These are phyloP conservation scores for Stenotaenia linearis DNA, from an alignment of 2,888 invertebrate genomes.

Conservation along the genomic window DNA sequence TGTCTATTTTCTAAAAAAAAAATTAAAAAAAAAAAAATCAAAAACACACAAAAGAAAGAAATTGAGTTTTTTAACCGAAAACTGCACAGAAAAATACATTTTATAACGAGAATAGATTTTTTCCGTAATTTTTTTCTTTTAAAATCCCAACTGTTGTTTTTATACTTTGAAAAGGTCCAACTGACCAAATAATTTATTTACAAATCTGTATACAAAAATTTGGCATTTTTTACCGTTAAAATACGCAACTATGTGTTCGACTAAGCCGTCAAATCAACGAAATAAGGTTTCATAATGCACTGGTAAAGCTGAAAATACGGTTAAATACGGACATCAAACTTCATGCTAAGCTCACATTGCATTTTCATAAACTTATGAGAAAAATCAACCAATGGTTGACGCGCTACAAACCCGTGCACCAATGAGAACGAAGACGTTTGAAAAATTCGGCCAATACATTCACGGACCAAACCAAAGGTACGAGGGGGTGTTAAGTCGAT, in stretches of 20 bases:
- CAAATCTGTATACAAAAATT: background rate
- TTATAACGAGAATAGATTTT: background rate
- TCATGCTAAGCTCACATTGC: background rate
- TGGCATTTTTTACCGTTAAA: background rate
- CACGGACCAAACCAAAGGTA: no score
- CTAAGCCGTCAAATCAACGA: background rate
- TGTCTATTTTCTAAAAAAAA: no score
- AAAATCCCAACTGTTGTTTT: background rate
- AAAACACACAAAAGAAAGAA: no score
- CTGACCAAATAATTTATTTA: slow-evolving; percentile 10
- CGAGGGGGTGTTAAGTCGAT: background rate
- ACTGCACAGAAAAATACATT: no score
- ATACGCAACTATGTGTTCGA: background rate
- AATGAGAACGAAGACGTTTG: background rate
- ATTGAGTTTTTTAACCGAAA: no score
- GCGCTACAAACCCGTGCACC: background rate
- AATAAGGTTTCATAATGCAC: no score
- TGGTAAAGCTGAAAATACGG: no score
- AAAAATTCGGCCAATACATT: no score
- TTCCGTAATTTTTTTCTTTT: background rate
- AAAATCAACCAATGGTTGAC: background rate
- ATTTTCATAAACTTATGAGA: background rate
- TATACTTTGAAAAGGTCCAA: background rate
- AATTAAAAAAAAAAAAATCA: no score
- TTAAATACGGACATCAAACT: background rate